Evolutionary conservation across 2,888 invertebrate species (phyloP), one percentile per base, ranked within the genome.

Genomic region (Platycheirus albimanus): DNA sequence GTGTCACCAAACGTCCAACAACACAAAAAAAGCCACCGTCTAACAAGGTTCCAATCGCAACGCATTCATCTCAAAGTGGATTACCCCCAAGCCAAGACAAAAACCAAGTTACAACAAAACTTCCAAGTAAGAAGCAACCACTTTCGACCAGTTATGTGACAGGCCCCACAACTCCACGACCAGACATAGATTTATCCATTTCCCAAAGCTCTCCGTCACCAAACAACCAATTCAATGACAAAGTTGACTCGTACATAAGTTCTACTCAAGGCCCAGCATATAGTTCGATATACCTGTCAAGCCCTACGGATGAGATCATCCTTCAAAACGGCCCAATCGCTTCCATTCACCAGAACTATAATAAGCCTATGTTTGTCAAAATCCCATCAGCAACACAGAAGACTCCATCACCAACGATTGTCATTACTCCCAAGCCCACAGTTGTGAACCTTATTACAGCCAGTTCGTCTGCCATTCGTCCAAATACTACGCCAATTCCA

Each of bases 361-460:
- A 86, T 54, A 90, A 89, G 30, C 90, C 90, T 0, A 86, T 87
- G 0, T 90, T 90, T 54, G 88, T 90, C n/a, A 89, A 90, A 78
- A 87, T 90, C 11, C 84, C 76, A 0, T 87, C 86, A 6, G 85
- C 87, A 10, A 92, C 92, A 7, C 92, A 93, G 30, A 91, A 91
- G 64, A 93, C 94, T 56, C 93, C 94, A 8, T 92, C 92, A 0
- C 93, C 94, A 1, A 94, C 94, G 0, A 92, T 94, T 5, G 91
- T 94, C 3, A 95, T 94, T 10, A 95, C 95, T 2, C 94, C 95
- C 2, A 95, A 95, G 88, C 95, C 95, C 1, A 92, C 92, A 0
- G 87, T 86, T 0, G 86, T 87, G 7, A 90, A 88, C 78, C 80
- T 88, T 30, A 85, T 88, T 3, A 87, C 88, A 43, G 85, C 88